These are phyloP conservation scores for Hyppa rectilinea DNA, from an alignment of 2,888 invertebrate genomes.

Conservation along the genomic window DNA sequence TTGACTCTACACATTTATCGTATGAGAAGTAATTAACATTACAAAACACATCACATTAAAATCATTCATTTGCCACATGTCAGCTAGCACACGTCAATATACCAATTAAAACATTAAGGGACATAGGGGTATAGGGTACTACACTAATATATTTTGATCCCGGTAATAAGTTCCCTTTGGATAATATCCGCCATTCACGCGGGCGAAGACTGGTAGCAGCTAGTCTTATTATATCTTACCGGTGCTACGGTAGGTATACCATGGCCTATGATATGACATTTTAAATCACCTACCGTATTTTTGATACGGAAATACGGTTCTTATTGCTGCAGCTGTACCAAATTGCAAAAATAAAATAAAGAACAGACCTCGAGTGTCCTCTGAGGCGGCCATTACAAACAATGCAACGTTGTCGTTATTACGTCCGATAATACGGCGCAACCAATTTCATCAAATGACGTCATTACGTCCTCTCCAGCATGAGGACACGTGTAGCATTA, in stretches of 20 bases:
- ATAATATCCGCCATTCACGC: no score
- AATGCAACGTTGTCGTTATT: conserved; percentile 29
- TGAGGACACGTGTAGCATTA: neutral
- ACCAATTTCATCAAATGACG: conserved; percentile 28
- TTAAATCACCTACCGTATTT: neutral
- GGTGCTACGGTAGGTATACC: neutral
- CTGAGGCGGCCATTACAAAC: conserved; percentile 6
- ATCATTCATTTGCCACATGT: no score
- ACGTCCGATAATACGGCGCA: conserved; percentile 1
- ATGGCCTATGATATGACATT: neutral
- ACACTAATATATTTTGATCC: no score
- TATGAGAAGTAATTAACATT: no score
- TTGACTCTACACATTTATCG: no score
- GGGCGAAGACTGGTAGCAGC: no score
- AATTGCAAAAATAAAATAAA: conserved; percentile 12
- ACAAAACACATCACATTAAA: no score
- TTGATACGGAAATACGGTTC: neutral
- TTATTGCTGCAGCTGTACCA: neutral
- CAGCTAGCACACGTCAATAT: no score
- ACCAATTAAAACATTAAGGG: no score
- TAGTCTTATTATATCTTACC: no score
- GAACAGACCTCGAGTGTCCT: neutral
- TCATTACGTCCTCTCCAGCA: neutral
- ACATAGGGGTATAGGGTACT: no score
- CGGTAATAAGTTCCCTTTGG: no score